phyloP scores from a whole-genome alignment of 1,140 invertebrate species.

The Pachypsylla venusta region DNA sequence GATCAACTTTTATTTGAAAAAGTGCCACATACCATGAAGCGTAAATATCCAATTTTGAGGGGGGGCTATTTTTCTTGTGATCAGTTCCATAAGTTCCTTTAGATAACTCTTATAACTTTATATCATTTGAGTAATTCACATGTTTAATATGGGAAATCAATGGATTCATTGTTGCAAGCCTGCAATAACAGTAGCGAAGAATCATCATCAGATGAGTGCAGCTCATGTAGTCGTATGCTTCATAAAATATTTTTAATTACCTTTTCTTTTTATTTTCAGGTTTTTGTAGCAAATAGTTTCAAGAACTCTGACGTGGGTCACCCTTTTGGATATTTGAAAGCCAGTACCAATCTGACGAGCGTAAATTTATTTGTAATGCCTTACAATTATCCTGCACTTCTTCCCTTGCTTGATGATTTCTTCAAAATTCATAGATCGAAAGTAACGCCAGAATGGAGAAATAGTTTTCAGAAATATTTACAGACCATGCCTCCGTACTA shows the following conservation, averaged over 20 bases:
- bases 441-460: conserved; percentile 74
- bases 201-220: background rate
- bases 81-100: no score
- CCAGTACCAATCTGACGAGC: conserved; percentile 80
- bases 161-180: no score
- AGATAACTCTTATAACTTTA: no score
- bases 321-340: conserved; percentile 97
- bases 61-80: no score
- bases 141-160: no score
- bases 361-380: conserved; percentile 97
- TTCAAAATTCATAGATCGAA: conserved; percentile 81
- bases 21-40: no score
- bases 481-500: conserved; percentile 94
- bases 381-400: conserved; percentile 92
- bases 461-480: conserved; percentile 84
- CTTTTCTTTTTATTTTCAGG: conserved; percentile 37
- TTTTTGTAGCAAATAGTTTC: conserved; percentile 79
- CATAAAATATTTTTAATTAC: background rate
- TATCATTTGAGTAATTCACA: no score
- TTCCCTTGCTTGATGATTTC: conserved; percentile 85
- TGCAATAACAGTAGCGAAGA: no score
- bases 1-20: no score
- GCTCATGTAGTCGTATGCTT: background rate
- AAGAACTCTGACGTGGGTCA: conserved; percentile 74
- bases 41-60: no score